Evolutionary conservation across 2,797 vertebrate genomes (phyloP).

Genomic region (Sebastes minor): DNA sequence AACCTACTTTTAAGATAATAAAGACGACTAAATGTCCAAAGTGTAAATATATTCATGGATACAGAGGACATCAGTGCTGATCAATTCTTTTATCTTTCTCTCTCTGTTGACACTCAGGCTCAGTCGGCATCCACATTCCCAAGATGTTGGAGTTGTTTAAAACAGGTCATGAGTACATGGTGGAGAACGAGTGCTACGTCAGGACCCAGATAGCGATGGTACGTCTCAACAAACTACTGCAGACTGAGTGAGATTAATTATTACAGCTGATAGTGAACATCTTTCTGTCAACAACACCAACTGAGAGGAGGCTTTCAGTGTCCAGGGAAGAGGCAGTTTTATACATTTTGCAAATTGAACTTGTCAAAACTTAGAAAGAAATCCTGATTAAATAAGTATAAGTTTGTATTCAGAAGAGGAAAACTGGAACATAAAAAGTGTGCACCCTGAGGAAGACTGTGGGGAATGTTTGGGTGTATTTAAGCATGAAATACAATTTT

Average conservation of each 20-base stretch:
- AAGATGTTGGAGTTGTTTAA: slow-evolving; percentile 88
- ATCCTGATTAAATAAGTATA: background rate
- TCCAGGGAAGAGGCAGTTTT: background rate
- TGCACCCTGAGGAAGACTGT: background rate
- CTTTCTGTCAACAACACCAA: background rate
- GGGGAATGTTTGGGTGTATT: background rate
- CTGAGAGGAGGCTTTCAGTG: background rate
- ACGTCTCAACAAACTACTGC: slow-evolving; percentile 46
- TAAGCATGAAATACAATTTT: background rate
- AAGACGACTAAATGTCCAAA: background rate
- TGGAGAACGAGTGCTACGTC: slow-evolving; percentile 81
- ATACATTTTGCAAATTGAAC: background rate
- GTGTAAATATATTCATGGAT: background rate
- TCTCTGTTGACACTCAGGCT: slow-evolving; percentile 76
- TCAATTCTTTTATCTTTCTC: background rate
- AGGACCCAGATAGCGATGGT: slow-evolving; percentile 88
- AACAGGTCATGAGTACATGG: slow-evolving; percentile 85
- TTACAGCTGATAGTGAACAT: background rate
- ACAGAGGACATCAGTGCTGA: too few relatives aligned
- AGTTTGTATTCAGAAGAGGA: background rate
- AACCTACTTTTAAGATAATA: too few relatives aligned
- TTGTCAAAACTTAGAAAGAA: background rate
- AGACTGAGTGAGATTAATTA: background rate
- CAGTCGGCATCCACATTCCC: slow-evolving; percentile 84
- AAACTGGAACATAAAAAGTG: background rate